Evolutionary conservation across 2,113 vertebrate species (phyloP).

Genomic region (Camelus bactrianus): DNA sequence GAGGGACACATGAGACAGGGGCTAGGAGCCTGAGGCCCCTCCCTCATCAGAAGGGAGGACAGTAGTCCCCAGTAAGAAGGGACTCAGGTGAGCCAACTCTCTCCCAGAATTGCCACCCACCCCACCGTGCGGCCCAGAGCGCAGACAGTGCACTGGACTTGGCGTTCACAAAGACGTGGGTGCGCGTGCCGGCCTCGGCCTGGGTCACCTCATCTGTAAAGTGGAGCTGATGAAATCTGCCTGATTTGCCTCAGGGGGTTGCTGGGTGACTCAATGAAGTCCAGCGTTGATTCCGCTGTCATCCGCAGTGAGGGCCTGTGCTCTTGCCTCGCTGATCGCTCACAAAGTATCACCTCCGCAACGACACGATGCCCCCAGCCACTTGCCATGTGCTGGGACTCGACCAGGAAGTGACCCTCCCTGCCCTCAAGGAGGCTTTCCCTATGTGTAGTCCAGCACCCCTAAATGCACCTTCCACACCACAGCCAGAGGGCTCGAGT

Average conservation of each 20-base stretch:
- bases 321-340: not conserved
- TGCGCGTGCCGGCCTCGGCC: not conserved
- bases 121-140: accelerated
- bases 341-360: not conserved
- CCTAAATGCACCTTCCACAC: not conserved
- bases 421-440: not conserved
- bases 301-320: not conserved
- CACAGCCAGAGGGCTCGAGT: not conserved
- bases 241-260: not conserved
- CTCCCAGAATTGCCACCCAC: not conserved
- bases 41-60: not conserved
- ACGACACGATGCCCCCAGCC: no score
- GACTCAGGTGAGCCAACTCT: not conserved
- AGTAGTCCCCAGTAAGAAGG: not conserved
- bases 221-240: not conserved
- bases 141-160: not conserved
- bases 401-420: not conserved
- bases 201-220: not conserved
- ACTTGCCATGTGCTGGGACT: not conserved
- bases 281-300: accelerated
- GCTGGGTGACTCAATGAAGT: not conserved
- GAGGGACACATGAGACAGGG: not conserved
- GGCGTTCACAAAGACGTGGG: not conserved
- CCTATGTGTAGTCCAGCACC: not conserved
- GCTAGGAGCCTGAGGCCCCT: not conserved